Base-by-base conservation (phyloP, 2,113 vertebrate genomes). In the Anas platyrhynchos region DNA sequence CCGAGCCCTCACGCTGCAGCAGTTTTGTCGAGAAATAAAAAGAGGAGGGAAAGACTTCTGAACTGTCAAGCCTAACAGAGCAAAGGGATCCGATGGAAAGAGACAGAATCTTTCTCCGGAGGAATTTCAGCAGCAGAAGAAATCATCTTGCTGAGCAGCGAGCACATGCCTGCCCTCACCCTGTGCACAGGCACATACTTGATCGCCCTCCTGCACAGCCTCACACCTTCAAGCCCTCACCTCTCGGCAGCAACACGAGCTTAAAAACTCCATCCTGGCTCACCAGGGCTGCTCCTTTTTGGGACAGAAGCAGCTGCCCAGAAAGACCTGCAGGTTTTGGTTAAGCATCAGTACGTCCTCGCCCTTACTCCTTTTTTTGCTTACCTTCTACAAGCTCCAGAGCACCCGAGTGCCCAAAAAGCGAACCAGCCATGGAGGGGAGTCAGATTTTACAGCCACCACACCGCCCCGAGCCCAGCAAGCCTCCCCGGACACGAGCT, bases 11-110 rank as follows among this genome's bases (percentile, higher is more conserved):
- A 27, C 38, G 54, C 23, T n/a, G 14, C 32, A 44, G 38, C 1
- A 6, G 26, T 54, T 76, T 77, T 65, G 48, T 6, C 56, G 71
- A 44, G 83, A 82, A 85, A 61, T 23, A 29, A 48, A 55, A 58
- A 61, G 41, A 91, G 31, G 46, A 84, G 25, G n/a, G 43, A 63
- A 74, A 52, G n/a, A 36, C 56, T 79, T 91, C 38, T 54, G 41
- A 89, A 63, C 29, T 50, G 62, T 32, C 34, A 73, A 87, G 43
- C 54, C 68, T 61, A 73, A 43, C 43, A 72, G 31, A 89, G 32
- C 66, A 95, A 87, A 84, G 20, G 27, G 26, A 79, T 52, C 58
- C 65, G 25, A 85, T 14, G 29, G 86, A 96, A 93, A 54, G 16
- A 93, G 58, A 63, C 16, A 46, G 27, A 34, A 26, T 36, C 58